These are phyloP conservation scores for Percopsis transmontana DNA, from an alignment of 2,113 vertebrate species.

Conservation along the genomic window DNA sequence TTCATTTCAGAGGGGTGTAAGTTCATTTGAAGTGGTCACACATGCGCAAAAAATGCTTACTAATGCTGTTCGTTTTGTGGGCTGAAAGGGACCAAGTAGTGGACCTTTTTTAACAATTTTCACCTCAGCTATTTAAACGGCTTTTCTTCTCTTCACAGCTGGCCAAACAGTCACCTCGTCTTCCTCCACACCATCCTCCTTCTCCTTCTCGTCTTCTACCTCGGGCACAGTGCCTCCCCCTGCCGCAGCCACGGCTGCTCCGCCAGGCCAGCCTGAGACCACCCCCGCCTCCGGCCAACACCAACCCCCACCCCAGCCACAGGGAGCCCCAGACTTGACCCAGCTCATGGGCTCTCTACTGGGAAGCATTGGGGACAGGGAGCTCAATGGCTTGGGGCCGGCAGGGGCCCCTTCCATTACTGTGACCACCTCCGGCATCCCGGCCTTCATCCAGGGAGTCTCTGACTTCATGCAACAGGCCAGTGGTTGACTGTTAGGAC, in stretches of 20 bases:
- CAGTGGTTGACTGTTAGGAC: slow-evolving; percentile 44
- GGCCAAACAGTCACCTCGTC: slow-evolving; percentile 58
- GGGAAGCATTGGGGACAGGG: slow-evolving; percentile 72
- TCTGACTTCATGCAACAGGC: slow-evolving; percentile 87
- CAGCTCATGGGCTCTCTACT: slow-evolving; percentile 86
- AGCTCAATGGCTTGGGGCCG: slow-evolving; percentile 41
- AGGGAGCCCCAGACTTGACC: slow-evolving; percentile 70
- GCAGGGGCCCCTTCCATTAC: slow-evolving; percentile 82
- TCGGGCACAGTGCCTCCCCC: slow-evolving; percentile 61
- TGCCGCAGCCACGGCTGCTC: slow-evolving; percentile 42
- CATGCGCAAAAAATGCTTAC: no score
- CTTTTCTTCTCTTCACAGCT: slow-evolving; percentile 45
- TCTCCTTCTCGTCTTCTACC: slow-evolving; percentile 41
- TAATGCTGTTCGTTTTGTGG: no score
- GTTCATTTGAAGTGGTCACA: no score
- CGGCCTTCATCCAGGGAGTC: slow-evolving; percentile 88
- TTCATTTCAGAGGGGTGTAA: no score
- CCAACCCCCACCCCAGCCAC: slow-evolving; percentile 54
- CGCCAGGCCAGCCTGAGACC: slow-evolving; percentile 29
- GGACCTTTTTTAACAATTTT: background rate
- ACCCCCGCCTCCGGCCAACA: slow-evolving; percentile 20
- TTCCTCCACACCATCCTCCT: slow-evolving; percentile 48
- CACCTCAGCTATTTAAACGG: background rate
- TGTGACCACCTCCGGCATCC: slow-evolving; percentile 85
- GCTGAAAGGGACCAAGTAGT: background rate